Evolutionary conservation across 37 sponge, comb jelly and placozoan species (phyloP).

Genomic region (Theonella swinhoei): DNA sequence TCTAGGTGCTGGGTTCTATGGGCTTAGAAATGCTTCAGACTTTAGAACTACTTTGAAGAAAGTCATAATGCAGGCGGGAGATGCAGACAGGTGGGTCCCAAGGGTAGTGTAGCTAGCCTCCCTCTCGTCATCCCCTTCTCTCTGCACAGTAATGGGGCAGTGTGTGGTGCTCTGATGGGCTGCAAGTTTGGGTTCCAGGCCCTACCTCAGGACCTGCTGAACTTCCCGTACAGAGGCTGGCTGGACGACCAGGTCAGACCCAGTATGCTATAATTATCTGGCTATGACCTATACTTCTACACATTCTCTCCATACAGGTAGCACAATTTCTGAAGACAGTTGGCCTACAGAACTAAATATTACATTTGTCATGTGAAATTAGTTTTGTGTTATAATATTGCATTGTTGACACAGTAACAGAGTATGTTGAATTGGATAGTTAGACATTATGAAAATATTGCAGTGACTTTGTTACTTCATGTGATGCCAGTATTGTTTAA

Average conservation of each 20-base stretch:
- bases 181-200: constrained; percentile 82
- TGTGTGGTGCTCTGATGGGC: constrained; percentile 92
- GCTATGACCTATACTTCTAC: too few species aligned
- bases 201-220: constrained; percentile 80
- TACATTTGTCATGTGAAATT: too few species aligned
- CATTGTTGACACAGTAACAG: too few species aligned
- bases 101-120: neutral
- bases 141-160: constrained; percentile 78
- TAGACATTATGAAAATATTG: too few species aligned
- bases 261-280: constrained; percentile 47
- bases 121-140: neutral
- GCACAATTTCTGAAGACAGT: neutral
- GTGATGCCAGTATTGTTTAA: too few species aligned
- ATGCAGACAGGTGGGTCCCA: constrained; percentile 86
- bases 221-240: constrained; percentile 80
- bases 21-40: constrained; percentile 62
- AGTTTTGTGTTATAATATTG: too few species aligned
- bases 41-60: constrained; percentile 68
- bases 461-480: too few species aligned
- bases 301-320: too few species aligned
- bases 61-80: constrained; percentile 89
- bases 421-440: too few species aligned
- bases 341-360: constrained; percentile 2
- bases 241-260: constrained; percentile 84
- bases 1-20: constrained; percentile 83